phyloP scores from a whole-genome alignment of 2,888 invertebrate species.

The Cantharis lateralis region DNA sequence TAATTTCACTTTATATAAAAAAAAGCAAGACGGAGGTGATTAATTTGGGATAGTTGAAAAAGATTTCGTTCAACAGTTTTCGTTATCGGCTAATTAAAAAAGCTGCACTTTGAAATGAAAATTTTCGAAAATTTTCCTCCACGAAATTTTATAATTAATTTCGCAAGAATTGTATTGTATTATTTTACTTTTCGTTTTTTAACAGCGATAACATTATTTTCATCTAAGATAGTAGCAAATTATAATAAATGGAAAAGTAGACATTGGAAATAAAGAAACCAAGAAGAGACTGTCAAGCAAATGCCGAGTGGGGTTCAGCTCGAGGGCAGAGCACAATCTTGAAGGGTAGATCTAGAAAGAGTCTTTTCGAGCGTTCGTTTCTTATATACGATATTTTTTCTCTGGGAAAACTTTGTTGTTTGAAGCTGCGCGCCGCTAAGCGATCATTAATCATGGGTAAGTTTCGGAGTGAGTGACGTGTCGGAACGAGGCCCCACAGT shows the following conservation, averaged over 20 bases:
- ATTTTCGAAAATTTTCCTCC: background rate
- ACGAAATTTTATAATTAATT: background rate
- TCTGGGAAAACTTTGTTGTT: constrained; percentile 69
- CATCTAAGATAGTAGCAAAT: constrained; percentile 39
- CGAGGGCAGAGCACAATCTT: constrained; percentile 54
- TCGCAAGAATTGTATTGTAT: background rate
- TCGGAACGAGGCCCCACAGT: constrained; percentile 50
- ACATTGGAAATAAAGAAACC: constrained; percentile 43
- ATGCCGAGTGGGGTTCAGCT: constrained; percentile 39
- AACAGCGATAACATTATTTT: constrained; percentile 30
- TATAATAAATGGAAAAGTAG: constrained; percentile 40
- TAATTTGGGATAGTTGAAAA: background rate
- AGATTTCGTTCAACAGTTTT: background rate
- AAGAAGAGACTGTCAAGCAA: constrained; percentile 40
- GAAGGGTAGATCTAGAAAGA: constrained; percentile 59
- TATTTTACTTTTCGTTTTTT: constrained; percentile 7
- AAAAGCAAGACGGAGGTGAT: background rate
- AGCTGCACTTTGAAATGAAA: background rate
- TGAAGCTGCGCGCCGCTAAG: constrained; percentile 61
- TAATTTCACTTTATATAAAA: background rate
- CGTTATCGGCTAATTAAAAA: background rate
- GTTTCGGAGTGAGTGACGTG: constrained; percentile 60
- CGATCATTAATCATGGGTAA: constrained; percentile 64
- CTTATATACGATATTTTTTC: constrained; percentile 59
- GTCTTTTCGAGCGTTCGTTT: constrained; percentile 57